Base-by-base conservation (phyloP, 2,113 vertebrate genomes). In the Oncorhynchus masou region DNA sequence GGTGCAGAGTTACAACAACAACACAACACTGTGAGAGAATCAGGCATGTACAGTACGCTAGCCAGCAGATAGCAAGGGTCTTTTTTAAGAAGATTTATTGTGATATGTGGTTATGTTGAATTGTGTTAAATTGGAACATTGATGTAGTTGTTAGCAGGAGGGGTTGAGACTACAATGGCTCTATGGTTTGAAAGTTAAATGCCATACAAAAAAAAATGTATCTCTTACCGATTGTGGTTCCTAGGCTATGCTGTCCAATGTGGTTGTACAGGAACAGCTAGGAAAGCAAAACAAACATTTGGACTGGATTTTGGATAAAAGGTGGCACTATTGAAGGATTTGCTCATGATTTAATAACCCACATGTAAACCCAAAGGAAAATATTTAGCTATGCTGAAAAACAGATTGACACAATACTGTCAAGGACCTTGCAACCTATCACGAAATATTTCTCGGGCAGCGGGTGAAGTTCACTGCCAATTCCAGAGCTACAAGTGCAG, bases 231-330 rank as follows among this genome's bases (percentile, higher is more conserved):
- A 98, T 59, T 0, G 97, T 97, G 0, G 87, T 94, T 22, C 85
- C 82, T 0, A 99, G 76, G 74, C 94, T 95, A 0, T 86, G 93
- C 88, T 97, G 95, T 62, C 98, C 98, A 0, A 98, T 24, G 0
- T 85, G 83, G 83, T 99, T 97, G 79, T 97, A 99, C 69, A 99
- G 85, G 86, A 96, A 99, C 66, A 99, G 90, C 98, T 99, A 87
- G 4, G 86, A 83, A 59, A 11, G 57, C 84, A 25, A 60, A 65
- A 73, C n/a, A 31, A 11, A 45, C 13, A 66, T 20, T 71, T 20
- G 74, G 25, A 27, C 24, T 64, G n/a, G 25, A 5, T 25, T 25
- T 31, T 5, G 51, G 51, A n/a, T 11, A n/a, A 62, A 22, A 22
- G 20, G 19, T 62, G 59, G 59, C 59, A 62, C 7, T 7, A 8